phyloP scores from a whole-genome alignment of 2,888 invertebrate species.

The Tetragonisca angustula region DNA sequence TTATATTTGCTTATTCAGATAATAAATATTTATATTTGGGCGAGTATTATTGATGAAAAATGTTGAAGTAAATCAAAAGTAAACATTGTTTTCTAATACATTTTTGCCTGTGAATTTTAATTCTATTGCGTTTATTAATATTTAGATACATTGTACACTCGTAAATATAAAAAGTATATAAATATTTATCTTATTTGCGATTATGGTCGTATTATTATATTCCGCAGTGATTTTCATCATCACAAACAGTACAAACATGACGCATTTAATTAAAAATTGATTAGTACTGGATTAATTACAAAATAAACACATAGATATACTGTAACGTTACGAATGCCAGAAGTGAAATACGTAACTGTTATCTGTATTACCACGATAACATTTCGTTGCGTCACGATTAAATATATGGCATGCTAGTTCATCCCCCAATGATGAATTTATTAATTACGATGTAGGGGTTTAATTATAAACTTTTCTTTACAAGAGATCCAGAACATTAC shows the following conservation, averaged over 20 bases:
- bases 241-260: background rate
- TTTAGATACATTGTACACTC: background rate
- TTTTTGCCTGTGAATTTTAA: background rate
- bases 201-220: background rate
- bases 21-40: background rate
- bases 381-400: slow-evolving; percentile 48
- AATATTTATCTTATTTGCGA: background rate
- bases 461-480: slow-evolving; percentile 10
- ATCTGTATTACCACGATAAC: slow-evolving; percentile 51
- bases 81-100: background rate
- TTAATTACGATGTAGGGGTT: background rate
- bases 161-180: background rate
- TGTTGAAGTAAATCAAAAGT: background rate
- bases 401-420: slow-evolving; percentile 34
- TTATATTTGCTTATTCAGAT: background rate
- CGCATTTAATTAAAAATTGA: background rate
- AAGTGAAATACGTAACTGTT: slow-evolving; percentile 41
- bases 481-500: background rate
- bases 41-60: background rate
- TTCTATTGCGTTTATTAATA: background rate
- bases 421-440: background rate
- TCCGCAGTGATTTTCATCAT: background rate
- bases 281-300: background rate
- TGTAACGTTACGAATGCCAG: background rate
- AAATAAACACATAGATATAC: slow-evolving; percentile 6